A percentile compares a stretch with the other conserved stretches of the same genome.
These are phyloP conservation scores for Hippocampus barbouri DNA, from an alignment of 2,113 vertebrate species.

Conservation along the genomic window DNA sequence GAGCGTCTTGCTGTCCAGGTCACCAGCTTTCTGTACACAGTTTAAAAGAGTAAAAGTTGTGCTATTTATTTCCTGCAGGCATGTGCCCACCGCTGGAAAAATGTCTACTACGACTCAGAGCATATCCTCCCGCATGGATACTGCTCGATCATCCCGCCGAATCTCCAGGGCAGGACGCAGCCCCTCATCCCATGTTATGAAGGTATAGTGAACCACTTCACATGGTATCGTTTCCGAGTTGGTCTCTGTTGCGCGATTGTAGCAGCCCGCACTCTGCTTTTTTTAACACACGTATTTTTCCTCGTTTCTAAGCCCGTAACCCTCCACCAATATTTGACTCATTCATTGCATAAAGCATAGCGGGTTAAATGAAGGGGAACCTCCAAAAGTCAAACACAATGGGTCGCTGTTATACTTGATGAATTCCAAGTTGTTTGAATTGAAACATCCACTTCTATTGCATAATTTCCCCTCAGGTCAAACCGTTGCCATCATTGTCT, in stretches of 20 bases:
- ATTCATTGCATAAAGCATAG: not conserved
- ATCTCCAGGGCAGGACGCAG: constrained; percentile 79
- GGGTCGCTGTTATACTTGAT: no score
- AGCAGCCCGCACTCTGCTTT: not conserved
- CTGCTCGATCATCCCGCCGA: constrained; percentile 88
- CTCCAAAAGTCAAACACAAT: not conserved
- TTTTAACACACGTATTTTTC: not conserved
- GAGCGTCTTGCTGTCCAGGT: constrained; percentile 13
- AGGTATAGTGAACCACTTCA: constrained; percentile 72
- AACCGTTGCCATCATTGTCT: not conserved
- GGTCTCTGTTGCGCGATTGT: not conserved
- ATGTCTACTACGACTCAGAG: constrained; percentile 89
- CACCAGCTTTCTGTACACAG: constrained; percentile 7
- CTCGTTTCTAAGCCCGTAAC: not conserved
- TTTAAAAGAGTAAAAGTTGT: not conserved
- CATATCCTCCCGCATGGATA: constrained; percentile 92
- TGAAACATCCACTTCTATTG: not conserved
- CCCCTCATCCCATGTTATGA: constrained; percentile 92
- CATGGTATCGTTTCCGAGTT: constrained; percentile 24
- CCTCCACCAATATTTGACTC: not conserved
- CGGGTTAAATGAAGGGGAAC: not conserved
- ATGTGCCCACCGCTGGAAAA: constrained; percentile 98
- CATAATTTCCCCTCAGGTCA: not conserved
- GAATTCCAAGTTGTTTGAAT: not conserved
- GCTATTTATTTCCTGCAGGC: constrained; percentile 70